Base-by-base conservation (phyloP, 2,113 vertebrate genomes). In the Phrynocephalus versicolor region DNA sequence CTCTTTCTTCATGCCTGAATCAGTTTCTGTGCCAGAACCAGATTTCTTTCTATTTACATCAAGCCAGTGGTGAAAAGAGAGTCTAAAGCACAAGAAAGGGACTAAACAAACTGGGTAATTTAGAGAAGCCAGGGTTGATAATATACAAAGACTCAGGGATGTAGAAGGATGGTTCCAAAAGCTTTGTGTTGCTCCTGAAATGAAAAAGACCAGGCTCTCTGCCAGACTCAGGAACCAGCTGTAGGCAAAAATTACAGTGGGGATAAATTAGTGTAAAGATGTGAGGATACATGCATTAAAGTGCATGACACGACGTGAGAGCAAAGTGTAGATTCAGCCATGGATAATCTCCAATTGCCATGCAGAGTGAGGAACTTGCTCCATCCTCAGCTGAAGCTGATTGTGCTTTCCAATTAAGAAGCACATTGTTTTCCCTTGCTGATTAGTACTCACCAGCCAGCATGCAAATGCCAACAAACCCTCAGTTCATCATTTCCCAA, bases 401-500 rank as follows among this genome's bases (percentile, higher is more conserved):
- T 89, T 89, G 90, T 9, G 2, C 65, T 82, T 89, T 67, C 90
- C 89, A 93, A 86, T 93, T 92, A 92, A 85, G 71, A 89, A 71
- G 18, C 65, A 82, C 37, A 80, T 76, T 3, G 88, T 89, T 88
- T 90, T 88, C 81, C 64, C 69, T 55, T 62, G 72, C 79, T 88
- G 89, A 90, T 91, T 80, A 92, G 85, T 91, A 75, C 86, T 76
- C 75, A 77, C 82, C 75, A 91, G 91, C 77, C 85, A 92, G 89
- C 85, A 64, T 87, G 88, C 83, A 92, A 89, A 90, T 88, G 86
- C 88, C 85, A 86, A 81, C 76, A 62, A 88, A 76, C 79, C 33
- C 89, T 55, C 60, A 57, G 86, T 90, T 88, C 88, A 81, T 90
- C 92, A 90, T 89, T 92, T 92, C 89, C 90, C 93, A 88, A 87